phyloP scores from a whole-genome alignment of 2,797 vertebrate species.

The Clamator glandarius region DNA sequence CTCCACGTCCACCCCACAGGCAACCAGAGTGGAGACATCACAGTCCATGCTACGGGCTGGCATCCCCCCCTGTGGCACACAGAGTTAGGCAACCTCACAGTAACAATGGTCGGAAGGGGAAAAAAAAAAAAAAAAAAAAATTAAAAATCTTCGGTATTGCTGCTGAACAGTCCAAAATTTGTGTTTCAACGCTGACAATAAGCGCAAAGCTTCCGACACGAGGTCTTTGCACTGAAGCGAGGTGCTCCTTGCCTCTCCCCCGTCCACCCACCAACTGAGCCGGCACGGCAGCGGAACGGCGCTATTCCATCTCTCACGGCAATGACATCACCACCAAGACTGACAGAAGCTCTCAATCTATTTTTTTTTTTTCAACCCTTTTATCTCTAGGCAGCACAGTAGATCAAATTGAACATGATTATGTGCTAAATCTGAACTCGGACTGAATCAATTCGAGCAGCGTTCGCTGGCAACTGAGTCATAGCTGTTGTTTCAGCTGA shows the following conservation, averaged over 20 bases:
- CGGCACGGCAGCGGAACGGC: slow-evolving; percentile 68
- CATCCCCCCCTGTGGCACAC: slow-evolving; percentile 76
- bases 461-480: slow-evolving; percentile 75
- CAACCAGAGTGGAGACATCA: slow-evolving; percentile 85
- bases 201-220: not conserved
- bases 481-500: slow-evolving; percentile 75
- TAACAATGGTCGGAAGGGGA: not conserved
- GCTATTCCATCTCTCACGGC: slow-evolving; percentile 69
- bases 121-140: not conserved
- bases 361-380: slow-evolving; percentile 69
- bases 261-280: slow-evolving; percentile 64
- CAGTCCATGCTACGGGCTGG: slow-evolving; percentile 86
- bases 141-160: not conserved
- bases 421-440: slow-evolving; percentile 82
- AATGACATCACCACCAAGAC: slow-evolving; percentile 85
- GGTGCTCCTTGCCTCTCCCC: slow-evolving; percentile 48
- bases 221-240: slow-evolving; percentile 55
- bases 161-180: slow-evolving; percentile 17
- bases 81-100: slow-evolving; percentile 64
- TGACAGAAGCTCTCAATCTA: slow-evolving; percentile 78
- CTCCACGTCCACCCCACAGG: slow-evolving; percentile 85
- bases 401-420: slow-evolving; percentile 84
- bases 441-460: slow-evolving; percentile 80
- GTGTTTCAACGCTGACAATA: not conserved
- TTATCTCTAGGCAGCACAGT: slow-evolving; percentile 83